phyloP scores from a whole-genome alignment of 2,888 invertebrate species.

The Fabriciana adippe region DNA sequence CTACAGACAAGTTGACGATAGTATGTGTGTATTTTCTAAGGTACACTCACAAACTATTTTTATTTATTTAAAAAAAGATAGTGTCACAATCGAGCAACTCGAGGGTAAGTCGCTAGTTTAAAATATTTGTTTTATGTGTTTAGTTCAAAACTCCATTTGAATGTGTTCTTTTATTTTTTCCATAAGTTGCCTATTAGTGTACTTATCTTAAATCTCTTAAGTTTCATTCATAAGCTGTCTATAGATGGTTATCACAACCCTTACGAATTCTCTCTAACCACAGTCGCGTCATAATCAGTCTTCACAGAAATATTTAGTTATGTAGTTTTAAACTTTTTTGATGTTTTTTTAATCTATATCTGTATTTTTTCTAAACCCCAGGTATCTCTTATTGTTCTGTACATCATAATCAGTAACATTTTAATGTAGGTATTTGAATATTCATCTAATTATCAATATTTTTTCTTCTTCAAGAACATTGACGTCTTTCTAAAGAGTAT shows the following conservation, averaged over 20 bases:
- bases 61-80: too few relatives aligned
- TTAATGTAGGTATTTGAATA: too few relatives aligned
- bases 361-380: neutral
- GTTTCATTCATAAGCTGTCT: conserved; percentile 51
- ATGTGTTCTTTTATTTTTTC: conserved; percentile 18
- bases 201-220: conserved; percentile 53
- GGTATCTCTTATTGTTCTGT: neutral
- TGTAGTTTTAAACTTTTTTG: neutral
- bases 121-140: neutral
- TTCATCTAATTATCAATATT: too few relatives aligned
- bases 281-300: conserved; percentile 51
- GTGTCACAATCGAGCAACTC: too few relatives aligned
- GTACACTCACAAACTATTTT: too few relatives aligned
- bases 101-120: too few relatives aligned
- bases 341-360: neutral
- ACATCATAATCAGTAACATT: neutral
- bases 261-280: conserved; percentile 49
- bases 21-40: too few relatives aligned
- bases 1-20: too few relatives aligned
- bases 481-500: too few relatives aligned
- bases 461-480: too few relatives aligned
- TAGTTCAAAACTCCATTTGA: neutral
- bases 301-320: conserved; percentile 7
- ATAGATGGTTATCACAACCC: conserved; percentile 51
- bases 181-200: conserved; percentile 47